Conservation (phyloP, 1,140 invertebrate species). For the Conopomorpha cramerella region DNA sequence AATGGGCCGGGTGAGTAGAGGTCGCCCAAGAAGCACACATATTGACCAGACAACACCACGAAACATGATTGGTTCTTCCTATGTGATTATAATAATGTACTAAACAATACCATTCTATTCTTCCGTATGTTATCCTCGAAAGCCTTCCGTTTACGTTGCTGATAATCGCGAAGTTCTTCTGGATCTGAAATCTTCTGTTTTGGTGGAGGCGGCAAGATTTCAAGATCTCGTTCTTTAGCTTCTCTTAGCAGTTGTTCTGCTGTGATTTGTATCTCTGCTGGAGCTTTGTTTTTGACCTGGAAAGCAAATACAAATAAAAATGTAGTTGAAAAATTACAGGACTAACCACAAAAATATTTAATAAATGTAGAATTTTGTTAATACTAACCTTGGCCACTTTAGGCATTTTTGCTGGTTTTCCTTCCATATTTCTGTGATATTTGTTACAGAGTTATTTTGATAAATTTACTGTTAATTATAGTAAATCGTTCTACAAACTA, state of each 20-base stretch:
- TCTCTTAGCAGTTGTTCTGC: constrained; percentile 97
- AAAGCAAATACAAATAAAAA: constrained; percentile 19
- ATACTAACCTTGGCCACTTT: constrained; percentile 88
- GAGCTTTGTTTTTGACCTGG: constrained; percentile 95
- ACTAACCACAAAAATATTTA: background rate
- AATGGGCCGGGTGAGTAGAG: too few species aligned
- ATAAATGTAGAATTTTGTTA: constrained; percentile 1
- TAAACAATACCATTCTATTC: constrained; percentile 89
- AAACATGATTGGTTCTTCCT: too few species aligned
- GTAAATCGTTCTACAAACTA: background rate
- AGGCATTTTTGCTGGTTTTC: constrained; percentile 86
- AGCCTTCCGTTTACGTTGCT: constrained; percentile 89
- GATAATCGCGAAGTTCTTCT: constrained; percentile 96
- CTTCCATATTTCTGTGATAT: constrained; percentile 40
- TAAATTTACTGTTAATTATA: background rate
- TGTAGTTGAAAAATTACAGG: too few species aligned
- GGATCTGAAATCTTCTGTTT: constrained; percentile 99
- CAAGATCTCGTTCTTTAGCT: constrained; percentile 98
- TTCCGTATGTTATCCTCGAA: constrained; percentile 99
- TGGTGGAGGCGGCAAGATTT: constrained; percentile 97
- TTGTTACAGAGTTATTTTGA: background rate
- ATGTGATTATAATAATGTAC: too few species aligned
- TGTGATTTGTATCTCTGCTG: constrained; percentile 98
- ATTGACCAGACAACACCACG: too few species aligned
- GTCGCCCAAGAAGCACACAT: too few species aligned